Conservation (phyloP, 2,113 vertebrate species). For the Pomatorhinus ruficollis region DNA sequence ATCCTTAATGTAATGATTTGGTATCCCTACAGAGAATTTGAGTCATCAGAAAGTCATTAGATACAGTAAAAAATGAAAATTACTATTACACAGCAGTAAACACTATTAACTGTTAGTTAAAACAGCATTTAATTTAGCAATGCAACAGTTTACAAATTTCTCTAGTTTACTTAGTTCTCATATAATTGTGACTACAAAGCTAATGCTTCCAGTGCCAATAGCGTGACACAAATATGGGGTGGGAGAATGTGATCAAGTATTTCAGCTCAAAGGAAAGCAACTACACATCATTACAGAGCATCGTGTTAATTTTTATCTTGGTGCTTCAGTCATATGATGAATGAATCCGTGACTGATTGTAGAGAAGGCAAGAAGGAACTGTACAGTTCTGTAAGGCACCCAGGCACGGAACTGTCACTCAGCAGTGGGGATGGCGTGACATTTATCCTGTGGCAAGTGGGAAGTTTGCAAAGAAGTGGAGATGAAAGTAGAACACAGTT, state of each 20-base stretch:
- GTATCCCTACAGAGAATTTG: conserved; percentile 86
- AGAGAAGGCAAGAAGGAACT: neutral
- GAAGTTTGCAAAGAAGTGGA: neutral
- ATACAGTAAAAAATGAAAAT: conserved; percentile 90
- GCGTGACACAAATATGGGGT: neutral
- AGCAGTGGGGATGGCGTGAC: neutral
- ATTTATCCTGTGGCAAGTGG: neutral
- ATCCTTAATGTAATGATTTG: conserved; percentile 88
- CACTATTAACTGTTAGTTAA: conserved; percentile 89
- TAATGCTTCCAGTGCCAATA: conserved; percentile 58
- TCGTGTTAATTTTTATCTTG: neutral
- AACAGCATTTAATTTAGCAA: conserved; percentile 85
- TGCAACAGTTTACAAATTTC: conserved; percentile 80
- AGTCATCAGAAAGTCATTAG: conserved; percentile 89
- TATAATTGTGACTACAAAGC: conserved; percentile 72
- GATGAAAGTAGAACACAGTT: neutral
- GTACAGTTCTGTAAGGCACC: neutral
- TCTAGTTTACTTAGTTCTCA: conserved; percentile 76
- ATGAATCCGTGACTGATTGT: neutral
- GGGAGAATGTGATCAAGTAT: neutral
- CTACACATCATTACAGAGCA: neutral
- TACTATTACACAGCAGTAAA: conserved; percentile 86
- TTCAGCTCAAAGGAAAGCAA: neutral
- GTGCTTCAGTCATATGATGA: neutral
- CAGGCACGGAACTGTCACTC: neutral